A percentile compares a stretch with the other conserved stretches of the same genome.
phyloP scores from a whole-genome alignment of 2,888 invertebrate species.

The Chymomyza caudatula region DNA sequence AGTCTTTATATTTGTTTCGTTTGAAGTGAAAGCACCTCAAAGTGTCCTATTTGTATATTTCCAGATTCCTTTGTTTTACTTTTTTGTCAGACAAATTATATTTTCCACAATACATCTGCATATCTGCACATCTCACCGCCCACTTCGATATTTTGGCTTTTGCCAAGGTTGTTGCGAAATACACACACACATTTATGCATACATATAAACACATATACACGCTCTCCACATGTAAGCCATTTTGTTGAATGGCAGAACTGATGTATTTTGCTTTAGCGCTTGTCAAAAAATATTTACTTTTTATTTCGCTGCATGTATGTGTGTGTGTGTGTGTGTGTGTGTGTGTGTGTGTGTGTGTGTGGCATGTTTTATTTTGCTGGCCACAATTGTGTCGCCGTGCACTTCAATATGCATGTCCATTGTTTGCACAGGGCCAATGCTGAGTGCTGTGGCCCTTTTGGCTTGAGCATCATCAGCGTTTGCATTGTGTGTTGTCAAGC shows the following conservation, averaged over 20 bases:
- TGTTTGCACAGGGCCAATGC: slow-evolving; percentile 34
- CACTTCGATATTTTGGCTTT: background rate
- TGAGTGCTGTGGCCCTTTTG: background rate
- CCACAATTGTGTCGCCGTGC: slow-evolving; percentile 50
- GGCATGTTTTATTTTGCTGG: slow-evolving; percentile 19
- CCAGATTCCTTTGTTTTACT: background rate
- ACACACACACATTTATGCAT: background rate
- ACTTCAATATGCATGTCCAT: slow-evolving; percentile 51
- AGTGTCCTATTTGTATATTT: background rate
- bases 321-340: background rate
- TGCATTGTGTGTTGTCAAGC: slow-evolving; percentile 20
- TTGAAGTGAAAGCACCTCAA: background rate
- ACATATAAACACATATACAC: background rate
- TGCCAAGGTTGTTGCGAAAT: background rate
- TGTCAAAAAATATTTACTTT: background rate
- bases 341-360: background rate
- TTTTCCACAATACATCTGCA: background rate
- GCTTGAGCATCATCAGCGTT: slow-evolving; percentile 43
- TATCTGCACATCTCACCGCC: background rate
- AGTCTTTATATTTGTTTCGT: background rate
- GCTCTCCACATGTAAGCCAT: background rate
- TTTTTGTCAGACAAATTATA: background rate
- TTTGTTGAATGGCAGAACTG: background rate
- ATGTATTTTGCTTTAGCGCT: background rate
- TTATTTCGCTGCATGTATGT: background rate